phyloP scores from a whole-genome alignment of 2,113 vertebrate species.

The Collichthys lucidus region DNA sequence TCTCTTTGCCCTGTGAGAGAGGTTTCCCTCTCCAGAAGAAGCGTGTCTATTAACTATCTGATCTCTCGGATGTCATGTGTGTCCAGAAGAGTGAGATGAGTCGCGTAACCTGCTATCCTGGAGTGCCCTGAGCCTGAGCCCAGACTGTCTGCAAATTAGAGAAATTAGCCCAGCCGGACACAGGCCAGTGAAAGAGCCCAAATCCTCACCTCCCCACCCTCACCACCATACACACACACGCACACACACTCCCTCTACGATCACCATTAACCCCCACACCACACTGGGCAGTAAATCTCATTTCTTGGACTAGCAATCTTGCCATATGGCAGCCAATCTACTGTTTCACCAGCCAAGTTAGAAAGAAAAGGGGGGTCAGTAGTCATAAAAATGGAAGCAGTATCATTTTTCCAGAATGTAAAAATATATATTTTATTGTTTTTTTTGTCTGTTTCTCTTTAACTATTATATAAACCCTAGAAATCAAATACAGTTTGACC shows the following conservation, averaged over 20 bases:
- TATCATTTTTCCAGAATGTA: background rate
- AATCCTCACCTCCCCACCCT: slow-evolving; percentile 43
- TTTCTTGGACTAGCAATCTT: slow-evolving; percentile 53
- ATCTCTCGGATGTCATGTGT: slow-evolving; percentile 55
- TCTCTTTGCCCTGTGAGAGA: background rate
- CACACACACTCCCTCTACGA: slow-evolving; percentile 16
- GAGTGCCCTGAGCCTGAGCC: slow-evolving; percentile 73
- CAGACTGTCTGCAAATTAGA: slow-evolving; percentile 86
- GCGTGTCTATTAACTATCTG: slow-evolving; percentile 43
- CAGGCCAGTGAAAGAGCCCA: slow-evolving; percentile 75
- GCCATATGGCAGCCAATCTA: slow-evolving; percentile 83
- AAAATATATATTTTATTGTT: background rate
- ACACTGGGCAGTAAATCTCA: slow-evolving; percentile 61
- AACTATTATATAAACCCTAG: background rate
- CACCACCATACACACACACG: slow-evolving; percentile 30
- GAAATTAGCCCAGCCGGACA: slow-evolving; percentile 81
- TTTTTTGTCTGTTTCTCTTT: background rate
- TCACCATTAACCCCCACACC: slow-evolving; percentile 52
- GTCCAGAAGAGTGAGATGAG: slow-evolving; percentile 45
- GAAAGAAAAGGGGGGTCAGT: slow-evolving; percentile 11
- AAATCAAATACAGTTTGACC: background rate
- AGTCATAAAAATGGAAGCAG: too few relatives aligned
- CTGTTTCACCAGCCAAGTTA: slow-evolving; percentile 62
- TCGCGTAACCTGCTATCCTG: slow-evolving; percentile 33
- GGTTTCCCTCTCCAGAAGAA: slow-evolving; percentile 52